Evolutionary conservation across 2,797 vertebrate species (phyloP), one percentile per base, ranked within the genome.

Genomic region (Anabas testudineus): DNA sequence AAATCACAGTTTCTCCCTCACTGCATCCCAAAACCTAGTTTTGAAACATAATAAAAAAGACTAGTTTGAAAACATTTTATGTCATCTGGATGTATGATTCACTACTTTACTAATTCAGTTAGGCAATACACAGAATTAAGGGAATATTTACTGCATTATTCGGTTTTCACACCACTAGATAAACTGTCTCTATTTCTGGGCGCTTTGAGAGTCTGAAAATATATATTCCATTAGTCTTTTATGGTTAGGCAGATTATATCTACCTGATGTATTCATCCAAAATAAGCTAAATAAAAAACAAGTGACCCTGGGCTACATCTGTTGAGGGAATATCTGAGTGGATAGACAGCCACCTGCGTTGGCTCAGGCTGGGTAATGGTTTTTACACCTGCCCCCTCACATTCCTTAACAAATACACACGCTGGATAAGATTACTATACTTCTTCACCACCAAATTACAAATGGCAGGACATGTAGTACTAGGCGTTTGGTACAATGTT

Each of bases 321-420:
- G 21, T 58, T 21, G 30, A 45, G 47, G 22, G 18, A 79, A 55
- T 76, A 34, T 64, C 19, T 58, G 14, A 61, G 26, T 34, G 43
- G 36, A 60, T 28, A 52, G 28, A 67, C 70, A 67, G 52, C 13
- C 48, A 66, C 60, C 62, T 59, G 67, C 46, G 2, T 62, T 68
- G 70, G 64, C 76, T 80, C 59, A 18, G 37, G 18, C 63, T 42
- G 57, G 36, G 21, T 85, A 82, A 87, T 85, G 79, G 39, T 24
- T 87, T 90, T 78, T 80, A 80, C 82, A 83, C 84, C 66, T 67
- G 62, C 61, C 59, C 64, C 56, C 36, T 30, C 45, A 60, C 59
- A 82, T 80, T 84, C 63, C 71, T 67, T 46, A 47, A 71, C 57
- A 72, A 66, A 75, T 54, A 37, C 65, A 58, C 47, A 52, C 52